Base-by-base conservation (phyloP, 2,888 invertebrate genomes). In the Pseudeuparius sepicola region DNA sequence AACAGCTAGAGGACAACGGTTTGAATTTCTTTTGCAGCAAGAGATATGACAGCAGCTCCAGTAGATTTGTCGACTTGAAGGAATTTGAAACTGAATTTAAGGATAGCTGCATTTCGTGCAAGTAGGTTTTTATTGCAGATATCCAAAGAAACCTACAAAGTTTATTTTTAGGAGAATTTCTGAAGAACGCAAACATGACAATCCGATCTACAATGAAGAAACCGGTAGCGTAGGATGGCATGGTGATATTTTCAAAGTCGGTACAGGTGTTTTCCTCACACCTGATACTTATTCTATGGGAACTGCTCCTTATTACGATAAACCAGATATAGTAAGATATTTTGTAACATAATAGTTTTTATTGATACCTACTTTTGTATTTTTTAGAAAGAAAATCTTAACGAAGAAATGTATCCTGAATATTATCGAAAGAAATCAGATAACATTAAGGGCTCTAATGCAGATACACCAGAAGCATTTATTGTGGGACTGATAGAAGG, bases 321-420 rank as follows among this genome's bases (percentile, higher is more conserved):
- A n/a, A n/a, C n/a, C n/a, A n/a, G n/a, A n/a, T n/a, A n/a, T n/a
- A n/a, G n/a, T n/a, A n/a, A n/a, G n/a, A n/a, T n/a, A n/a, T n/a
- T n/a, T n/a, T n/a, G n/a, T n/a, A n/a, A n/a, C n/a, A n/a, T n/a
- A n/a, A n/a, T n/a, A n/a, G n/a, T n/a, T n/a, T n/a, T n/a, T n/a
- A n/a, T n/a, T n/a, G n/a, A n/a, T n/a, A n/a, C n/a, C n/a, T n/a
- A n/a, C n/a, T n/a, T n/a, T n/a, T n/a, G n/a, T n/a, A n/a, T n/a
- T n/a, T n/a, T 46, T 26, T 20, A 46, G 43, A 45, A 45, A 42
- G 53, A 52, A 30, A 67, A 68, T 45, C 68, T 76, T 2, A 80
- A 87, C 58, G 81, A 82, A 55, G 69, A 73, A n/a, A 55, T 76
- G 17, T 87, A 82, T 54, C 78, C 87, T 1, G 88, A 89, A 57